Percentiles rank a stretch among this genome's conserved stretches.
phyloP scores from a whole-genome alignment of 2,113 vertebrate species.

The Leptodactylus fuscus region DNA sequence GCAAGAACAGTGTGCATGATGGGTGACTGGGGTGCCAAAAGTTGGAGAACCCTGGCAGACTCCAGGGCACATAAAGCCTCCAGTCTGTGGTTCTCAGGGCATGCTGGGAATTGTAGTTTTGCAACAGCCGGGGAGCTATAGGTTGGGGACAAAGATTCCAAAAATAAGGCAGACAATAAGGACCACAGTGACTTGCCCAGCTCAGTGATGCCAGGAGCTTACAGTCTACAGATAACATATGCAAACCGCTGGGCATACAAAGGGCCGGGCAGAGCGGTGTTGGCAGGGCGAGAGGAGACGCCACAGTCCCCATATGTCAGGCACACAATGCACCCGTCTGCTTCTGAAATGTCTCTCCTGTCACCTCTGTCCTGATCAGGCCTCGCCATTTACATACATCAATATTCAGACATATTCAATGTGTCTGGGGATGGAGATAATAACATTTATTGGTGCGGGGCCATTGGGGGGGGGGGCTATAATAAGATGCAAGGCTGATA shows the following conservation, averaged over 20 bases:
- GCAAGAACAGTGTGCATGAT: too few relatives aligned
- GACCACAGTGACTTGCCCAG: not conserved
- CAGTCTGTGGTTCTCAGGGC: too few relatives aligned
- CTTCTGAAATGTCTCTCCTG: not conserved
- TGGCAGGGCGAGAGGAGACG: constrained; percentile 16
- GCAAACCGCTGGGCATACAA: constrained; percentile 26
- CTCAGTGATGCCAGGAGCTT: not conserved
- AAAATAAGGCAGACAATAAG: not conserved
- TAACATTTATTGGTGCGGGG: not conserved
- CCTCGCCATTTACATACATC: constrained; percentile 25
- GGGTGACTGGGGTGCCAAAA: too few relatives aligned
- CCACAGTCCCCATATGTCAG: constrained; percentile 44
- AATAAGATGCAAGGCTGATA: constrained; percentile 8
- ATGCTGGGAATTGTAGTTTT: too few relatives aligned
- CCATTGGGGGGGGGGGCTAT: not conserved
- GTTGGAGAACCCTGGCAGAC: too few relatives aligned
- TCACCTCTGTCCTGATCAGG: constrained; percentile 19
- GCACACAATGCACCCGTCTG: not conserved
- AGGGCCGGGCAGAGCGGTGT: not conserved
- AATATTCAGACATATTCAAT: constrained; percentile 24
- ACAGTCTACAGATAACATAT: constrained; percentile 24
- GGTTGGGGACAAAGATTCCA: not conserved
- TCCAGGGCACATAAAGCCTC: too few relatives aligned
- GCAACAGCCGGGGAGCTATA: too few relatives aligned
- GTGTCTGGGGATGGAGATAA: constrained; percentile 16